Evolutionary conservation across 2,113 vertebrate genomes (phyloP), one percentile per base, ranked within the genome.

Genomic region (Mohoua ochrocephala): DNA sequence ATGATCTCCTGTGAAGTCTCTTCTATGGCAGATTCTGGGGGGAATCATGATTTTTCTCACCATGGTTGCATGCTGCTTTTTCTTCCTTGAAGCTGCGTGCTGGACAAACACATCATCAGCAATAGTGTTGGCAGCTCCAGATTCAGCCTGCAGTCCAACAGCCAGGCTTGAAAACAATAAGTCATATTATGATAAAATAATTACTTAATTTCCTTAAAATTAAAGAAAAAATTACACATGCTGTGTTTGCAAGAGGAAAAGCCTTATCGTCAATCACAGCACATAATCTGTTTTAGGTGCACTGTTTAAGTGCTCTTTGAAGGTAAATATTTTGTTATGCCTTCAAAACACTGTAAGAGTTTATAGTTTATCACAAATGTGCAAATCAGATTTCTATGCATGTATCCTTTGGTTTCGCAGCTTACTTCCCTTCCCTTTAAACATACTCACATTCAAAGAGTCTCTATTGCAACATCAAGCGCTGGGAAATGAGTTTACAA

Each of bases 131-230:
- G 53, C 42, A 93, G 80, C 30, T 59, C 4, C 30, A 83, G 87
- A 86, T 96, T 87, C 75, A 26, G 24, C 13, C 69, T 61, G 33
- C n/a, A 28, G 49, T 74, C 82, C 73, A 45, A 86, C 23, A 70
- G 35, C 73, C 73, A 53, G 27, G 6, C 9, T 77, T 88, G 91
- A 94, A 92, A 85, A 74, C 42, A 89, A 91, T 87, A 94, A 90
- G 92, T 95, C 10, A 6, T 65, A 44, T 80, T 78, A 88, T 49
- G 31, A 96, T 91, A 95, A 96, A 96, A 60, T 84, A 92, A 93
- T 95, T 92, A 42, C 59, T 89, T 95, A n/a, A 87, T 95, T 68
- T 92, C 31, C 87, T 97, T 92, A 75, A 97, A 95, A 95, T 91
- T 37, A 82, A 56, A 61, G 87, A 78, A 88, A 82, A 83, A 53